These are phyloP conservation scores for Pelusios castaneus DNA, from an alignment of 2,113 vertebrate species.

Conservation along the genomic window DNA sequence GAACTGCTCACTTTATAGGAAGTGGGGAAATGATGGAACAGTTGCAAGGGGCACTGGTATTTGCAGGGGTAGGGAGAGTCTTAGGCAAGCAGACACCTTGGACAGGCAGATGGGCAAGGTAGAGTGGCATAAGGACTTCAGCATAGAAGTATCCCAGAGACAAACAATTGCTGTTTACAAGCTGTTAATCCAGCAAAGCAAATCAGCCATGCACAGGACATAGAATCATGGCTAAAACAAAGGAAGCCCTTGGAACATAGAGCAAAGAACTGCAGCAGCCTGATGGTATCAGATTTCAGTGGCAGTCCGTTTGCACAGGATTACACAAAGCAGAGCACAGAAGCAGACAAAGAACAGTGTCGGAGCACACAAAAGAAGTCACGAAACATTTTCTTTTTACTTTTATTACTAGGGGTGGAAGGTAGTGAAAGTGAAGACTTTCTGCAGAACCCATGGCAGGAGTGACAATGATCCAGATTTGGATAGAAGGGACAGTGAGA, in stretches of 20 bases:
- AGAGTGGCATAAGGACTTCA: background rate
- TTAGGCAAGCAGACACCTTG: accelerated
- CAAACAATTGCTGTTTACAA: background rate
- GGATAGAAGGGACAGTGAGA: background rate
- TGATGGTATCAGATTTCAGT: background rate
- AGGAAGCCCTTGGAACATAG: background rate
- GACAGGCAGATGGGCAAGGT: background rate
- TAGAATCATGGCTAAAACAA: background rate
- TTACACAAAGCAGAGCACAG: background rate
- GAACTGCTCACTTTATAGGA: background rate
- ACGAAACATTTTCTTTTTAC: background rate
- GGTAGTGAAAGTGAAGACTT: background rate
- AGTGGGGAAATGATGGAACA: background rate
- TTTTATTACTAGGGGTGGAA: background rate
- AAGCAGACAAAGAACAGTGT: background rate
- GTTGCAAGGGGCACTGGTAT: background rate
- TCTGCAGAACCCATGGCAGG: background rate
- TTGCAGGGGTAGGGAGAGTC: background rate
- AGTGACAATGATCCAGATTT: background rate
- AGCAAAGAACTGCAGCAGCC: background rate
- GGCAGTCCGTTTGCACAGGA: background rate
- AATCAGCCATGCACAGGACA: background rate
- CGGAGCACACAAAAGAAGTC: background rate
- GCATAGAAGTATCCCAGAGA: background rate
- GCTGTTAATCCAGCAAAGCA: background rate